These are phyloP conservation scores for Morinoia aosen DNA, from an alignment of 2,888 invertebrate genomes.

Conservation along the genomic window DNA sequence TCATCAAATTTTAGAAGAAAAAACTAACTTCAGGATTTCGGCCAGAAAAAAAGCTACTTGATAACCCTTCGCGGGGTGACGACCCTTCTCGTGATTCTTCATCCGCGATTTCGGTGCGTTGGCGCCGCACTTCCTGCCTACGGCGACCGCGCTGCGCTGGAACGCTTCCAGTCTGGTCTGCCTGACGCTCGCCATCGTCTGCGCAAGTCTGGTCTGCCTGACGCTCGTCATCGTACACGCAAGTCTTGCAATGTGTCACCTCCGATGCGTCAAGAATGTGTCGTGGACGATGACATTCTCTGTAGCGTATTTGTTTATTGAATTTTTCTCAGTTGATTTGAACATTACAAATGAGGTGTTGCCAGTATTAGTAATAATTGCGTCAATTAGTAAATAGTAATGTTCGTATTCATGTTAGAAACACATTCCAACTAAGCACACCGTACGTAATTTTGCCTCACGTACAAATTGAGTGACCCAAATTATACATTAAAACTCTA, in stretches of 20 bases:
- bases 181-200: not conserved
- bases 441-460: too few relatives aligned
- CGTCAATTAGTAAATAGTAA: too few relatives aligned
- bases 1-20: too few relatives aligned
- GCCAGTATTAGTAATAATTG: too few relatives aligned
- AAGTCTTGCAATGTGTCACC: not conserved
- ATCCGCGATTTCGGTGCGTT: not conserved
- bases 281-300: not conserved
- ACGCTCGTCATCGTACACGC: not conserved
- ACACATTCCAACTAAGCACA: too few relatives aligned
- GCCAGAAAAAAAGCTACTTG: too few relatives aligned
- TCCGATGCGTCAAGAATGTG: not conserved
- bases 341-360: not conserved
- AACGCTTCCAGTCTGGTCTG: not conserved
- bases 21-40: too few relatives aligned
- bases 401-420: too few relatives aligned
- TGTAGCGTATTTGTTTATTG: not conserved
- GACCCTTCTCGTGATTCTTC: not conserved
- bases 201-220: not conserved
- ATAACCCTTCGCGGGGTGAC: not conserved
- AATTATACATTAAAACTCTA: too few relatives aligned
- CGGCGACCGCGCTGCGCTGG: not conserved
- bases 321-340: not conserved
- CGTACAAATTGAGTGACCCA: too few relatives aligned
- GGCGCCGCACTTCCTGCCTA: constrained; percentile 14